Conservation (phyloP, 2,888 invertebrate genomes). For the Oxycera nigricornis region DNA sequence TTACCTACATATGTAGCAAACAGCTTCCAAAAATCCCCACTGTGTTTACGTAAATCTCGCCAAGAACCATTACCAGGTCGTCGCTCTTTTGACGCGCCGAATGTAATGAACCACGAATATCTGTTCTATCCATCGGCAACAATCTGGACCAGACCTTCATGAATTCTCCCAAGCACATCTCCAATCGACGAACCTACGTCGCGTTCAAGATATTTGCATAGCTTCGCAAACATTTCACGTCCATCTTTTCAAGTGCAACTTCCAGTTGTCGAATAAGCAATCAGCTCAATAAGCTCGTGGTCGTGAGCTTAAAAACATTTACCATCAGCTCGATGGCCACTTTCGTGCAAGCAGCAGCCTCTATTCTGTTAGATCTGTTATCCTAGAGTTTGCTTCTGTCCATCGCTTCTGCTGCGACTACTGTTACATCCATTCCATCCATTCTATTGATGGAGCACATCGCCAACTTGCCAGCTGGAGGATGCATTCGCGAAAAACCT, state of each 20-base stretch:
- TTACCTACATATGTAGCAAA: no score
- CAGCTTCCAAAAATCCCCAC: no score
- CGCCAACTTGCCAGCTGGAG: neutral
- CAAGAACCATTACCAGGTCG: neutral
- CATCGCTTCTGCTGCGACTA: neutral
- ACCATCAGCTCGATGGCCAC: conserved; percentile 5
- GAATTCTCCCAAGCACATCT: neutral
- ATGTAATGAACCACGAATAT: neutral
- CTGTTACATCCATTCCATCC: neutral
- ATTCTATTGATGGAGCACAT: neutral
- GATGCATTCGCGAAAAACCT: neutral
- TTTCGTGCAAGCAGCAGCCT: neutral
- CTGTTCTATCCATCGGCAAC: neutral
- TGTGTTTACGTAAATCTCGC: no score
- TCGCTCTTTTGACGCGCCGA: neutral
- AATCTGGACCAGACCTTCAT: neutral
- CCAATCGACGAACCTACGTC: neutral
- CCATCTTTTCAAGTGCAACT: conserved; percentile 1
- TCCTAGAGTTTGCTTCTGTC: no score
- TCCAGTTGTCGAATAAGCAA: conserved; percentile 6
- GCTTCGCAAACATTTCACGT: conserved; percentile 6
- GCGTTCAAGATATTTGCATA: conserved; percentile 12
- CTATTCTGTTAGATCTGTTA: no score
- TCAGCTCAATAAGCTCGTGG: neutral
- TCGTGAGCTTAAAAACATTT: neutral